Evolutionary conservation across 2,797 vertebrate species (phyloP), one percentile per base, ranked within the genome.

Genomic region (Chelon auratus): DNA sequence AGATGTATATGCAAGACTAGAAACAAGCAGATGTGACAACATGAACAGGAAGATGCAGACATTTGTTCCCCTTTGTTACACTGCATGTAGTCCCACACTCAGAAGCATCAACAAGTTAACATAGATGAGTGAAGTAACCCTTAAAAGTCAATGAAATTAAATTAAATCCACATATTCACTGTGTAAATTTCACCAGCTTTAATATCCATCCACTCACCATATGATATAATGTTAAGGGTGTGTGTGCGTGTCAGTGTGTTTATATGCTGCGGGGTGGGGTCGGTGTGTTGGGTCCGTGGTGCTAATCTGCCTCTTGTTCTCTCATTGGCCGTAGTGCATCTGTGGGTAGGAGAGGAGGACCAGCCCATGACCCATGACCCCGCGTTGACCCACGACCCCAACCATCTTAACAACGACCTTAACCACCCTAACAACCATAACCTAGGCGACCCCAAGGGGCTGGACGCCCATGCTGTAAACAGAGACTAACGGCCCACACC

Each of bases 341-440:
- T 93, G 83, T 95, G 95, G 95, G 92, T 92, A 83, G 90, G 90
- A 92, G 93, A 94, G 86, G 95, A 95, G 90, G 93, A 94, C 87
- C 92, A 93, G 82, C 73, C 87, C 81, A 81, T 91, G 92, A 89
- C 86, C 91, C 92, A 89, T 85, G 93, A 93, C 82, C 91, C 92
- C 74, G 75, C 84, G 62, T 88, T 94, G 91, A 92, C 91, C 88
- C 90, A 90, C 86, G 90, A 93, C 89, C 89, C 90, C 83, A 87
- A 85, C 84, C 89, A 88, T 71, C 87, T 88, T 84, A 89, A 90
- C 90, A 92, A 77, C 87, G 84, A 91, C 73, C 87, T 87, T 83
- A 88, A 81, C 90, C 89, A 88, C 85, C 84, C 90, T 87, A 90
- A 90, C 90, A 92, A 90, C 90, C 87, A 89, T 92, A 94, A 92